Percentiles rank a stretch among this genome's conserved stretches.
Evolutionary conservation across 1,140 invertebrate genomes (phyloP).

Genomic region (Formica selysi): DNA sequence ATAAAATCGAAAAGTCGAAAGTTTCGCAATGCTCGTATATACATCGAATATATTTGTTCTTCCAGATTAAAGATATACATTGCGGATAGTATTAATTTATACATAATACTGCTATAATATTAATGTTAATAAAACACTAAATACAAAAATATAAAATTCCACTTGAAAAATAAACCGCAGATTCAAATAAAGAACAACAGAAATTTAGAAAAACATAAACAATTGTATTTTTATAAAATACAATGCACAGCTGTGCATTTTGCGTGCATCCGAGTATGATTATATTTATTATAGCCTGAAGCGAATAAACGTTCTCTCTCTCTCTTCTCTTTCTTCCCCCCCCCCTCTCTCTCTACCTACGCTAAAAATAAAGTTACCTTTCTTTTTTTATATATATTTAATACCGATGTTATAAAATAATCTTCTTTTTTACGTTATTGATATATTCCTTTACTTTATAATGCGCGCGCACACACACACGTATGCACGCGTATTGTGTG

Average conservation of each 20-base stretch:
- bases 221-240: slow-evolving; percentile 42
- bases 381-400: background rate
- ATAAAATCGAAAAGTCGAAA: background rate
- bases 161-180: slow-evolving; percentile 21
- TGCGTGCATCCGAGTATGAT: background rate
- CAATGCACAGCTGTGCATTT: slow-evolving; percentile 24
- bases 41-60: background rate
- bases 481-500: too few relatives aligned
- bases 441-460: background rate
- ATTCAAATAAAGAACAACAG: slow-evolving; percentile 11
- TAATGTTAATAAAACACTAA: slow-evolving; percentile 15
- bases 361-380: slow-evolving; percentile 39
- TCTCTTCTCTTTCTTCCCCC: background rate
- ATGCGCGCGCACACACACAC: too few relatives aligned
- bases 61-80: background rate
- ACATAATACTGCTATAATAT: background rate
- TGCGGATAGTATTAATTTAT: background rate
- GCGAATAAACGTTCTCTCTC: slow-evolving; percentile 39
- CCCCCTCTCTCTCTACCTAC: background rate
- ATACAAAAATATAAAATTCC: slow-evolving; percentile 8
- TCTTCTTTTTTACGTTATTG: slow-evolving; percentile 3
- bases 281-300: slow-evolving; percentile 42
- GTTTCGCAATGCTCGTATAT: background rate
- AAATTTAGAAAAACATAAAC: slow-evolving; percentile 49
- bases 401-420: background rate